phyloP scores from a whole-genome alignment of 2,797 vertebrate species.

The Sparus aurata region DNA sequence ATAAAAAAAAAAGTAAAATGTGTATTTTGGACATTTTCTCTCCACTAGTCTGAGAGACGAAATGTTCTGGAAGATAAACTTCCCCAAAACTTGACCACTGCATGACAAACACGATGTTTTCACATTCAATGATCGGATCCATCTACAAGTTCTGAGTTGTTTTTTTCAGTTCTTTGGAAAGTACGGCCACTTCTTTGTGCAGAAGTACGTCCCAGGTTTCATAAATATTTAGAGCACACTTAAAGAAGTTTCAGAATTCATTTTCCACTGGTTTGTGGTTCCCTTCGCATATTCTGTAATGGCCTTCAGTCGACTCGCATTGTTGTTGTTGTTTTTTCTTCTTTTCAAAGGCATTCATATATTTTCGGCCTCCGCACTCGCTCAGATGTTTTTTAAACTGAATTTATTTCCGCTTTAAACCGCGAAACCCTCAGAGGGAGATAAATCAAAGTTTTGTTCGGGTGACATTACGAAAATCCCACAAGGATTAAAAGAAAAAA shows the following conservation, averaged over 20 bases:
- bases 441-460: conserved; percentile 10
- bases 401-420: neutral
- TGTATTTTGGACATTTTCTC: neutral
- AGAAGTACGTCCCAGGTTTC: neutral
- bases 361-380: neutral
- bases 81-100: too few species aligned
- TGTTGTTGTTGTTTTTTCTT: neutral
- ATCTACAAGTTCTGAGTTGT: neutral
- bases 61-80: neutral
- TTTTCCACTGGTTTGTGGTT: neutral
- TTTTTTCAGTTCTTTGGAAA: conserved; percentile 6
- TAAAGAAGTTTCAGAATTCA: neutral
- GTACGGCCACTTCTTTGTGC: neutral
- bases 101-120: too few species aligned
- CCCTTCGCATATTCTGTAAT: neutral
- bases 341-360: conserved; percentile 14
- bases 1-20: too few species aligned
- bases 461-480: conserved; percentile 3
- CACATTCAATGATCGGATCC: neutral
- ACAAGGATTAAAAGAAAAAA: conserved; percentile 9
- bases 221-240: conserved; percentile 17
- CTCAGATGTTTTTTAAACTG: neutral
- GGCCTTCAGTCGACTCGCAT: conserved; percentile 10
- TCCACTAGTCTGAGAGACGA: neutral
- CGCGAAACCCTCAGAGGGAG: neutral